Percentiles rank a stretch among this genome's conserved stretches.
Conservation (phyloP, 2,888 invertebrate genomes). For the Apodemia hepburni region DNA sequence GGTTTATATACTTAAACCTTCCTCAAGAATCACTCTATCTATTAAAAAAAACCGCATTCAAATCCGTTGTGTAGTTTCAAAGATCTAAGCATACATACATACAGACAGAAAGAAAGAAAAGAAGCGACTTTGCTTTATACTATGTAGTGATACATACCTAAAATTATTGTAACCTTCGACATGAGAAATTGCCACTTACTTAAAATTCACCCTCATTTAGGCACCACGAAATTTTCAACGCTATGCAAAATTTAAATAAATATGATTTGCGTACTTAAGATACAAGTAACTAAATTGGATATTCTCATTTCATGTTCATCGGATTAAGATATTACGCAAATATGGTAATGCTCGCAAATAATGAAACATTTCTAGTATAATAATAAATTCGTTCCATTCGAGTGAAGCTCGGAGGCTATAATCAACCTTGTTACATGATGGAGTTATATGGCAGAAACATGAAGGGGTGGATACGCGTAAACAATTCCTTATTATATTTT, state of each 20-base stretch:
- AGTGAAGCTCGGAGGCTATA: background rate
- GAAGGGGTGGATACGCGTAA: background rate
- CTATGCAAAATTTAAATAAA: background rate
- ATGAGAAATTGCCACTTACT: background rate
- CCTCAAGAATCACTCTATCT: no score
- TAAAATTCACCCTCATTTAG: background rate
- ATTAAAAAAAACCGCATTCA: no score
- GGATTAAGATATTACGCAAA: conserved; percentile 13
- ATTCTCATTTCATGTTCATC: conserved; percentile 10
- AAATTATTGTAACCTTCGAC: background rate
- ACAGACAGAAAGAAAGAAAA: no score
- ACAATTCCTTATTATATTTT: conserved; percentile 1
- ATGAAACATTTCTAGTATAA: conserved; percentile 13
- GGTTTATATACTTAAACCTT: no score
- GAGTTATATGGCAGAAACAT: conserved; percentile 6
- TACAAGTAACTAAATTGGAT: background rate
- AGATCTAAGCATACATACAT: no score
- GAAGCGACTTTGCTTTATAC: no score
- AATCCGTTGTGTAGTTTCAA: no score
- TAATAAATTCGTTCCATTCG: conserved; percentile 1
- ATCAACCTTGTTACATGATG: conserved; percentile 1
- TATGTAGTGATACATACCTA: no score
- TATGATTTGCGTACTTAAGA: conserved; percentile 1
- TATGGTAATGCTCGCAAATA: conserved; percentile 7
- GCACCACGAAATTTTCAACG: background rate